A percentile compares a stretch with the other conserved stretches of the same genome.
Evolutionary conservation across 2,113 vertebrate genomes (phyloP).

Genomic region (Progne subis): DNA sequence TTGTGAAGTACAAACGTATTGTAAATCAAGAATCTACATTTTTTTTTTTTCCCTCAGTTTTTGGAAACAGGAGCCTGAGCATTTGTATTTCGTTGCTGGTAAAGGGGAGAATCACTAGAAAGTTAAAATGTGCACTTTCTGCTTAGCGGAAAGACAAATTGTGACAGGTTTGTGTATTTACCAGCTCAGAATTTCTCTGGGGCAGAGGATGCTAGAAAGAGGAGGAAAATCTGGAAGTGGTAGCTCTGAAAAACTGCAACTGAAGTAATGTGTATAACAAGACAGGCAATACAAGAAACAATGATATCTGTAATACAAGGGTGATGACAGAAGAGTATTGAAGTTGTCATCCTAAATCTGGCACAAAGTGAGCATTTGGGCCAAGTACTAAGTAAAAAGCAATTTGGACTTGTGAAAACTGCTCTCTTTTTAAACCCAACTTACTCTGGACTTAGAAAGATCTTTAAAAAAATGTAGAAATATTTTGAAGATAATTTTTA

Average conservation of each 20-base stretch:
- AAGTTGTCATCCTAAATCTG: background rate
- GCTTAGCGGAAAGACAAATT: background rate
- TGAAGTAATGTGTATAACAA: background rate
- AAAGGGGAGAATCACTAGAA: background rate
- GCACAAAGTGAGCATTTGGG: background rate
- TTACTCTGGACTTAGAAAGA: background rate
- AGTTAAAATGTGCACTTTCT: background rate
- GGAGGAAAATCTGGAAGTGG: background rate
- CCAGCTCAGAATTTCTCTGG: background rate
- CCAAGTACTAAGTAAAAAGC: background rate
- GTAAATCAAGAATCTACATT: background rate
- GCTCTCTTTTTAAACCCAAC: background rate
- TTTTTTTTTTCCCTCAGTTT: rapidly evolving
- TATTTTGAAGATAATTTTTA: background rate
- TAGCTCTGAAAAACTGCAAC: background rate
- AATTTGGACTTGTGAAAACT: background rate
- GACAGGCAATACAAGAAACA: background rate
- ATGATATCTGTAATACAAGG: background rate
- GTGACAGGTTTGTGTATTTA: background rate
- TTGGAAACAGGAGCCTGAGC: background rate
- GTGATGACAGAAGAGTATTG: background rate
- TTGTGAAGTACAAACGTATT: background rate
- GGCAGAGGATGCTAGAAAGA: background rate
- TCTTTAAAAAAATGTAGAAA: background rate
- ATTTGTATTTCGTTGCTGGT: background rate